A percentile compares a stretch with the other conserved stretches of the same genome.
These are phyloP conservation scores for Oeneis ivallda DNA, from an alignment of 2,888 invertebrate species.

Conservation along the genomic window DNA sequence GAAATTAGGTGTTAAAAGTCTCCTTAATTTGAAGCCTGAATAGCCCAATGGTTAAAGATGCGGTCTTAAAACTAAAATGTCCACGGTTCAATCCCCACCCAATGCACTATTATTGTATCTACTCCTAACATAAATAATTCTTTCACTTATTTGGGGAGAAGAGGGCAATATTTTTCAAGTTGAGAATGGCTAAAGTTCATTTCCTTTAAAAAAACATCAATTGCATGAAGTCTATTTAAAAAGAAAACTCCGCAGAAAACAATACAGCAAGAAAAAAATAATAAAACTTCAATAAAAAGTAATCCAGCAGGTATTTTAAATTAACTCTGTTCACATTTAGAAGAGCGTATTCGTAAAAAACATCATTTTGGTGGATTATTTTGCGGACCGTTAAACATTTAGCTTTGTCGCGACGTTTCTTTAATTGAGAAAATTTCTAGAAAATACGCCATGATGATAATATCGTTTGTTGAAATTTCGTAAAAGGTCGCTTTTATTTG, in stretches of 20 bases:
- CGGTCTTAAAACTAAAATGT: no score
- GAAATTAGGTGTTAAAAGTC: no score
- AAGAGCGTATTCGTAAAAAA: neutral
- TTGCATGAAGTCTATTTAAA: neutral
- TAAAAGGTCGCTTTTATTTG: constrained; percentile 31
- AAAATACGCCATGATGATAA: constrained; percentile 29
- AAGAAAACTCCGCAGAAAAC: neutral
- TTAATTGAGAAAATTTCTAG: constrained; percentile 15
- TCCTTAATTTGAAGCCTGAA: no score
- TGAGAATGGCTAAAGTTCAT: no score
- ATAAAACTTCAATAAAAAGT: constrained; percentile 14
- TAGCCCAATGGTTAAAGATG: no score
- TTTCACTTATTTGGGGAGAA: no score
- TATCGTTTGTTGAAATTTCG: constrained; percentile 35
- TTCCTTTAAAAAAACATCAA: no score
- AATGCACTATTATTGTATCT: no score
- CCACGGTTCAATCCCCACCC: no score
- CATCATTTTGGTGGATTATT: constrained; percentile 7
- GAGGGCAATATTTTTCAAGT: no score
- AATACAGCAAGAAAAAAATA: neutral
- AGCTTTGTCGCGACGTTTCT: constrained; percentile 38
- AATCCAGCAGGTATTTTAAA: constrained; percentile 6
- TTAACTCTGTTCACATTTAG: constrained; percentile 12
- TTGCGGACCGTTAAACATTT: constrained; percentile 29
- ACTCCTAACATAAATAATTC: no score